These are phyloP conservation scores for Hydrozoanthus gracilis DNA, from an alignment of 92 coral and sea anemone genomes.

Conservation along the genomic window DNA sequence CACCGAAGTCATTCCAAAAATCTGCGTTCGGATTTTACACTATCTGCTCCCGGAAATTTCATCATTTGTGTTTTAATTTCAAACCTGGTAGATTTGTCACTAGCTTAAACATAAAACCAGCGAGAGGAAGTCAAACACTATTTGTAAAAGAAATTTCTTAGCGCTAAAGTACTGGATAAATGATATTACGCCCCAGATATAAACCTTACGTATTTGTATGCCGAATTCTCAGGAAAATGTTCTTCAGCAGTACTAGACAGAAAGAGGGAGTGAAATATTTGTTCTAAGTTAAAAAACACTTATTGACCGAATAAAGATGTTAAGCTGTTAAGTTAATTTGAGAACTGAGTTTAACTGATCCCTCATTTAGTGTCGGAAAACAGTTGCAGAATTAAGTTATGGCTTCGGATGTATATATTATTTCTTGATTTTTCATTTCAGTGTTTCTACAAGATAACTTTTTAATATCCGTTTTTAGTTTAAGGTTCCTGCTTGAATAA, in stretches of 20 bases:
- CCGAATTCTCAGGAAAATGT: too few relatives aligned
- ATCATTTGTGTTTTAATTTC: background rate
- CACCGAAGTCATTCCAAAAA: background rate
- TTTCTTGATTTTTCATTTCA: too few relatives aligned
- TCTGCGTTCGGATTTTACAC: background rate
- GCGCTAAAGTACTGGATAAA: background rate
- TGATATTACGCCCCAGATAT: too few relatives aligned
- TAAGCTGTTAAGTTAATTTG: background rate
- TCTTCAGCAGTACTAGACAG: too few relatives aligned
- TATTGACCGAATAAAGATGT: background rate
- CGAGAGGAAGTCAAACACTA: background rate
- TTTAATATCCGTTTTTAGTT: too few relatives aligned
- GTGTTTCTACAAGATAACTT: too few relatives aligned
- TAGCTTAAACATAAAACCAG: background rate
- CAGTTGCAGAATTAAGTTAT: background rate
- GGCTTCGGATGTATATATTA: background rate
- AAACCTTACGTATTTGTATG: too few relatives aligned
- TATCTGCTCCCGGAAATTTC: constrained; percentile 17
- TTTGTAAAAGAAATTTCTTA: background rate
- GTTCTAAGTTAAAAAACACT: background rate
- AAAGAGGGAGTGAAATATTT: too few relatives aligned
- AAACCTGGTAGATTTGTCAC: background rate
- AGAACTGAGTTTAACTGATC: background rate
- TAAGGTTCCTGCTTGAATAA: too few relatives aligned
- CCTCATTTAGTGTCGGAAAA: background rate